A percentile compares a stretch with the other conserved stretches of the same genome.
These are phyloP conservation scores for Streptopelia turtur DNA, from an alignment of 2,797 vertebrate species.

Conservation along the genomic window DNA sequence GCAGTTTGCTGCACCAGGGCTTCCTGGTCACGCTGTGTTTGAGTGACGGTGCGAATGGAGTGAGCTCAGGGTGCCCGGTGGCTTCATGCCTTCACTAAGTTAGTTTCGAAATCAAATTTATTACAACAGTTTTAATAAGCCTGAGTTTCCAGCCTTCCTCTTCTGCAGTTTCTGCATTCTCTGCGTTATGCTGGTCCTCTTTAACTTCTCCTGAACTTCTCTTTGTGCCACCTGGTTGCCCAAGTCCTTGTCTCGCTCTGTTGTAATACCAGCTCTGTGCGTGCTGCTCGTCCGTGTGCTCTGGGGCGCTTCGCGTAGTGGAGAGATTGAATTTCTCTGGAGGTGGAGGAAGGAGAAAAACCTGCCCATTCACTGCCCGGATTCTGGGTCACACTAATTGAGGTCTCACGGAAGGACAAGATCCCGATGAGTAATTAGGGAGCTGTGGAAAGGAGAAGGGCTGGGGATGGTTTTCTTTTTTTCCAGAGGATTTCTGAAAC, in stretches of 20 bases:
- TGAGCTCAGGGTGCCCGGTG: too few species aligned
- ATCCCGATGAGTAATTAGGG: constrained; percentile 10
- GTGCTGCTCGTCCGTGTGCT: background rate
- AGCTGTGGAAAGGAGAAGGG: background rate
- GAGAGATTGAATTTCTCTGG: background rate
- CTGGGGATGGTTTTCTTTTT: background rate
- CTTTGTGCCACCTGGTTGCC: background rate
- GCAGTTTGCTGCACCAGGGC: rapidly evolving
- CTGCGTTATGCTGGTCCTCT: background rate
- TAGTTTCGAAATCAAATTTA: background rate
- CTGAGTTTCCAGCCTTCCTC: background rate
- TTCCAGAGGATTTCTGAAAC: background rate
- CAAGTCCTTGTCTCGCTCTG: background rate
- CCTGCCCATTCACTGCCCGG: background rate
- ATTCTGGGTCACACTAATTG: constrained; percentile 12
- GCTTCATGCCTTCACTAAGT: background rate
- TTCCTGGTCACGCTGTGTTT: background rate
- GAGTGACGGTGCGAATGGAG: too few species aligned
- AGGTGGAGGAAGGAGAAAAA: constrained; percentile 1
- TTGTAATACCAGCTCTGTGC: background rate
- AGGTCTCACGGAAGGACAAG: background rate
- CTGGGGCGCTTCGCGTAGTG: background rate
- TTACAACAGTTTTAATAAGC: background rate
- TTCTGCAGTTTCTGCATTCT: background rate
- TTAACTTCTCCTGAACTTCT: background rate